Percentiles rank a stretch among this genome's conserved stretches.
Conservation (phyloP, 1,140 invertebrate genomes). For the Drosophila albomicans region DNA sequence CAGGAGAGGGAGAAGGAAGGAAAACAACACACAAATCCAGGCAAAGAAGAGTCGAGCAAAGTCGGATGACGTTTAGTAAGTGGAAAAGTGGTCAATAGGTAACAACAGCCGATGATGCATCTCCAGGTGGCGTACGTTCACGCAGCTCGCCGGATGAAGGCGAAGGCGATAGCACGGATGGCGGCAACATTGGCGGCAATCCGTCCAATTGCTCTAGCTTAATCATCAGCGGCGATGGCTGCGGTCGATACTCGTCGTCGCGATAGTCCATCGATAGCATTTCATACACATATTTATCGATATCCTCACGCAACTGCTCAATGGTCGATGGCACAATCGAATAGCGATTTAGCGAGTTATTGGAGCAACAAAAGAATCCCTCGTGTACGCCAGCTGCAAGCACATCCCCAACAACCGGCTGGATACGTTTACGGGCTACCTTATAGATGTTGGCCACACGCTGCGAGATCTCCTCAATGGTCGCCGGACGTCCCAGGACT, state of each 20-base stretch:
- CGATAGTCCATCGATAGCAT: constrained; percentile 42
- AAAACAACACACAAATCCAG: constrained; percentile 11
- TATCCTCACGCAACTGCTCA: constrained; percentile 62
- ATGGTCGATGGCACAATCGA: constrained; percentile 50
- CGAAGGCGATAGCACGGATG: constrained; percentile 21
- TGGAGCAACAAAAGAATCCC: constrained; percentile 52
- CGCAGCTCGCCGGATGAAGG: constrained; percentile 49
- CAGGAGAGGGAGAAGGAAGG: no score
- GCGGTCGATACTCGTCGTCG: constrained; percentile 18
- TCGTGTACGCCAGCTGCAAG: constrained; percentile 46
- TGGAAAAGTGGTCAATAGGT: constrained; percentile 21
- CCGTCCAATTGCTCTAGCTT: constrained; percentile 64
- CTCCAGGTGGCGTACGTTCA: constrained; percentile 56
- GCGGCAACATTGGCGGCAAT: constrained; percentile 46
- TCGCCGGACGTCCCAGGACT: constrained; percentile 66
- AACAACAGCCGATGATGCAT: constrained; percentile 51
- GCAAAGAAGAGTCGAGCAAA: not conserved
- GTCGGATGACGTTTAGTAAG: not conserved
- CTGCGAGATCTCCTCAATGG: constrained; percentile 54
- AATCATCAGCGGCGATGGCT: constrained; percentile 63
- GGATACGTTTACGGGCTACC: constrained; percentile 48
- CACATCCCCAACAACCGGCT: constrained; percentile 64
- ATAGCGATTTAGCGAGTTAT: constrained; percentile 43
- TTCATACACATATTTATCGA: constrained; percentile 64
- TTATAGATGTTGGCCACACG: constrained; percentile 63